Evolutionary conservation across 2,797 vertebrate genomes (phyloP), one percentile per base, ranked within the genome.

Genomic region (Triplophysa bombifrons): DNA sequence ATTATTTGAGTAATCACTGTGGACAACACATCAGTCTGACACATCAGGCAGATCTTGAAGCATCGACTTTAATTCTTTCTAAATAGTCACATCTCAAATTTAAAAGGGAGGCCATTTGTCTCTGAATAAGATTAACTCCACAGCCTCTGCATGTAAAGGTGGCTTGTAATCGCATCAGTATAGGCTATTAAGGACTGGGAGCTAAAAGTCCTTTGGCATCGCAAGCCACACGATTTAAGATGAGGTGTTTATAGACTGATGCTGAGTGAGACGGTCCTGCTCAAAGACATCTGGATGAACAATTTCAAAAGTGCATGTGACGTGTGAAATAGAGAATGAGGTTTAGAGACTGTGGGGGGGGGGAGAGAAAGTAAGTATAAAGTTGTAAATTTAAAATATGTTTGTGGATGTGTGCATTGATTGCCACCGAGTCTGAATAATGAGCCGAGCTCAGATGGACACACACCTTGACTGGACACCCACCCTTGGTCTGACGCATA

Each of bases 401-500:
- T 66, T 50, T 14, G 69, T 53, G 65, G 44, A 51, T 72, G 27
- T 50, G 9, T 71, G 20, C 11, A 2, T 25, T 63, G 34, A 74
- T 74, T 80, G 73, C 72, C 51, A 46, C 69, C 38, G 51, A 74
- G 58, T 44, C 53, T 71, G 44, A 60, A 76, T 79, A 76, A 73
- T 80, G 72, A 80, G 69, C 44, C 50, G 51, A 67, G 76, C 76
- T 76, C 84, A 80, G 79, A 73, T 85, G 80, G 76, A 80, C 73
- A 80, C 20, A 70, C 38, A 78, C 41, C 68, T 55, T 76, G 60
- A 78, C 69, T 72, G n/a, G 64, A 74, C 46, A 72, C 72, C 61
- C 68, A 50, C 48, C 17, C 53, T 30, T 60, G 27, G 19, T 14
- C 53, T 68, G 41, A 71, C 34, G 22, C 51, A 50, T 8, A 12